Base-by-base conservation (phyloP, 2,113 vertebrate species). In the Brachionichthys hirsutus region DNA sequence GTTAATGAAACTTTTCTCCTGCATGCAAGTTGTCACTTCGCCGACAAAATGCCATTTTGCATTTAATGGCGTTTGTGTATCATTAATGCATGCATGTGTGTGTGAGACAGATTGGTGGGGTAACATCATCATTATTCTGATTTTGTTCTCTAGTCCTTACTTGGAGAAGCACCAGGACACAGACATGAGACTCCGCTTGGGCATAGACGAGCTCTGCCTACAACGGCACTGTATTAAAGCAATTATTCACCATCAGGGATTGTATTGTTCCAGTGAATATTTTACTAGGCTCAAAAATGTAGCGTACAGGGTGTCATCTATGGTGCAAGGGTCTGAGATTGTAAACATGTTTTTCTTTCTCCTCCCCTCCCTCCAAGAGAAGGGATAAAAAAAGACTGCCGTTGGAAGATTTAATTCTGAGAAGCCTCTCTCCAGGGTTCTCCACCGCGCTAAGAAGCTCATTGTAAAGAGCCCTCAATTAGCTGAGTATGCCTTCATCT, bases 281-380 rank as follows among this genome's bases (percentile, higher is more conserved):
- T 87, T 77, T 86, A 63, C 74, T 34, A 20, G 42, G 24, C 61
- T 75, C 48, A 49, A 49, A 68, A 52, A 59, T 36, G 16, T 62
- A 62, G 73, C 16, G 11, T 78, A 73, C 47, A 49, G 40, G 36
- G 54, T 72, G 73, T 86, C 70, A 78, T 77, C 74, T 24, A 41
- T 20, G 6, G 77, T 9, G 24, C 67, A 35, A 65, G 56, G 59
- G 7, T 77, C 38, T 9, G 47, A 80, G 56, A 74, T 35, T 75
- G 83, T 83, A 86, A 87, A 88, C 83, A 83, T 86, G 73, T 86
- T 82, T 85, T 77, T 73, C 57, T 62, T 49, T 68, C 62, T 30
- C 24, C 24, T 30, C 15, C 46, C 62, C 54, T 61, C 36, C 65
- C 58, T 73, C 70, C 70, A 72, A 73, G 62, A 77, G 57, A 65